Evolutionary conservation across 1,140 invertebrate species (phyloP).

Genomic region (Heterodera schachtii): DNA sequence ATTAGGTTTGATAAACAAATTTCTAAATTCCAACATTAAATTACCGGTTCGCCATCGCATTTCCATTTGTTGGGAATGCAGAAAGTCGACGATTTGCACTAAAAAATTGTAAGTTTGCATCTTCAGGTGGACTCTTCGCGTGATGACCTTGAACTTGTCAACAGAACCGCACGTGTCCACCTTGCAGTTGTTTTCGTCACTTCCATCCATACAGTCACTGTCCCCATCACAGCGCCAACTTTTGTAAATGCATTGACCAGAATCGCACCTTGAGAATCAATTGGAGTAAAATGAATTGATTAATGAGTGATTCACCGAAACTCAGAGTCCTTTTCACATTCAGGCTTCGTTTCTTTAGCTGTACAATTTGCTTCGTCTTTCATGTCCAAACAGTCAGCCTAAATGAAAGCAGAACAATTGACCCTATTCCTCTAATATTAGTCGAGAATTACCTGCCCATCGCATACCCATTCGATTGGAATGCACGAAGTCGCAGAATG

Average conservation of each 20-base stretch:
- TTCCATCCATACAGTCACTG: constrained; percentile 74
- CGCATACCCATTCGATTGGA: constrained; percentile 79
- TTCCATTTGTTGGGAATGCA: constrained; percentile 80
- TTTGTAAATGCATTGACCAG: constrained; percentile 58
- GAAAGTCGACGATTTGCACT: constrained; percentile 74
- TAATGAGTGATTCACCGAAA: constrained; percentile 24
- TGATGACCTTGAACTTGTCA: constrained; percentile 38
- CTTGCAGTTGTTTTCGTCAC: constrained; percentile 75
- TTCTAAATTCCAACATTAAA: too few relatives aligned
- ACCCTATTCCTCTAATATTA: constrained; percentile 70
- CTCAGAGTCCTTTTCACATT: constrained; percentile 35
- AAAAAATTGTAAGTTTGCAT: constrained; percentile 8
- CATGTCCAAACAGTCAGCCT: constrained; percentile 66
- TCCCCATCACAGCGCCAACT: constrained; percentile 74
- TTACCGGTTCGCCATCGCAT: constrained; percentile 75
- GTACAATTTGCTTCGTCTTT: constrained; percentile 57
- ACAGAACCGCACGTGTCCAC: constrained; percentile 30
- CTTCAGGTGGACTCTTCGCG: not conserved
- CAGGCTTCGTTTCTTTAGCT: constrained; percentile 18
- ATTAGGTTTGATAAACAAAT: not conserved
- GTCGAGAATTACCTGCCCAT: constrained; percentile 71
- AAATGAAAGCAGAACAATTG: not conserved
- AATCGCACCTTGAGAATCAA: constrained; percentile 27
- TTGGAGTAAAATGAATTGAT: constrained; percentile 4
- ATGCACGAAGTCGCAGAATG: constrained; percentile 72